Evolutionary conservation across 1,140 invertebrate species (phyloP).

Genomic region (Apocrypta bakeri): DNA sequence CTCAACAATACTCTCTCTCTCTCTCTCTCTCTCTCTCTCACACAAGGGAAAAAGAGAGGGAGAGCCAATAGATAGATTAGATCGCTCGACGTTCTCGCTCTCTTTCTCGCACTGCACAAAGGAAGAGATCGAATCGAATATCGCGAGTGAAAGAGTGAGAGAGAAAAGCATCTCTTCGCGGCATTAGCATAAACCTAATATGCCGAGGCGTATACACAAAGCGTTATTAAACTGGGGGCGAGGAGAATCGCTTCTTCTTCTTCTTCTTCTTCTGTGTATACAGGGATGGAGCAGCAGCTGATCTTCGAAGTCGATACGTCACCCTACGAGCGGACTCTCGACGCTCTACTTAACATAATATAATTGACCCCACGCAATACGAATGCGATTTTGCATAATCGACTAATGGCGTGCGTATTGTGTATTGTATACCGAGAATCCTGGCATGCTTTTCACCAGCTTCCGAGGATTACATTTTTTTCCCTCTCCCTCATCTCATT

Average conservation of each 20-base stretch:
- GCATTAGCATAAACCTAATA: slow-evolving; percentile 69
- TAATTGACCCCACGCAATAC: slow-evolving; percentile 70
- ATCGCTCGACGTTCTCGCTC: slow-evolving; percentile 43
- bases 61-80: slow-evolving; percentile 50
- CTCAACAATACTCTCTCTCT: slow-evolving; percentile 28
- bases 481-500: slow-evolving; percentile 17
- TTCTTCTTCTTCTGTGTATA: background rate
- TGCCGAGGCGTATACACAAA: slow-evolving; percentile 62
- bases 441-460: background rate
- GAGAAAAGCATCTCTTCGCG: slow-evolving; percentile 56
- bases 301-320: slow-evolving; percentile 62
- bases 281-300: slow-evolving; percentile 45
- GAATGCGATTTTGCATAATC: slow-evolving; percentile 66
- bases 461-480: background rate
- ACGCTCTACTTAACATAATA: slow-evolving; percentile 69
- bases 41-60: background rate
- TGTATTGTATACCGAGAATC: background rate
- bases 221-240: slow-evolving; percentile 63
- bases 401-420: slow-evolving; percentile 57
- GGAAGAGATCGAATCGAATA: slow-evolving; percentile 29
- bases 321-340: slow-evolving; percentile 52
- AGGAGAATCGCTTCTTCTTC: slow-evolving; percentile 2
- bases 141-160: slow-evolving; percentile 32
- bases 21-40: too few relatives aligned
- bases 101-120: background rate